Percentiles rank a stretch among this genome's conserved stretches.
Conservation (phyloP, 2,113 vertebrate genomes). For the Chauna torquata region DNA sequence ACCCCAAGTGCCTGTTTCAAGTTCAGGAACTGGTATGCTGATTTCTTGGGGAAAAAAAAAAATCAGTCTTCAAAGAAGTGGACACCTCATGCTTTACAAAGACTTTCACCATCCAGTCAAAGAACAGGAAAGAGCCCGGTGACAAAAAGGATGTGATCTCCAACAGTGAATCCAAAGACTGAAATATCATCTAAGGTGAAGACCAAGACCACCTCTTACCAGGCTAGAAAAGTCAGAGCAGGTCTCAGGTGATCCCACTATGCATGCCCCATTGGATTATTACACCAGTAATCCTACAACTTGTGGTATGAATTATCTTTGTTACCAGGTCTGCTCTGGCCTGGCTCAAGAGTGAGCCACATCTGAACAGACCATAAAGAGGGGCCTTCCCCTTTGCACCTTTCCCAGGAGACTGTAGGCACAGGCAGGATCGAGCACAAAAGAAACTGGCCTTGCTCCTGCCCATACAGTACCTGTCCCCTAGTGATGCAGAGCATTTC, state of each 20-base stretch:
- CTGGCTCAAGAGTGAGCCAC: background rate
- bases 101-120: background rate
- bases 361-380: background rate
- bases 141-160: background rate
- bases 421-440: background rate
- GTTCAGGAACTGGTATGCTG: background rate
- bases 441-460: background rate
- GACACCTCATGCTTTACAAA: background rate
- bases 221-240: background rate
- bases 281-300: background rate
- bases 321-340: background rate
- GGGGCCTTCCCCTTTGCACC: too few species aligned
- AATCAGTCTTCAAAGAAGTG: background rate
- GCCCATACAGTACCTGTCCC: background rate
- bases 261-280: background rate
- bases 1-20: background rate
- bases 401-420: background rate
- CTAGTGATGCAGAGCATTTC: background rate
- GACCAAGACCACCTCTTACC: background rate
- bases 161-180: background rate
- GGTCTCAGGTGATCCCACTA: background rate
- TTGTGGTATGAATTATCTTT: background rate
- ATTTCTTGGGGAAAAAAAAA: background rate
- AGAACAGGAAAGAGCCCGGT: background rate
- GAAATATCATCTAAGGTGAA: background rate